These are phyloP conservation scores for Lanius ludovicianus DNA, from an alignment of 2,113 vertebrate species.

Conservation along the genomic window DNA sequence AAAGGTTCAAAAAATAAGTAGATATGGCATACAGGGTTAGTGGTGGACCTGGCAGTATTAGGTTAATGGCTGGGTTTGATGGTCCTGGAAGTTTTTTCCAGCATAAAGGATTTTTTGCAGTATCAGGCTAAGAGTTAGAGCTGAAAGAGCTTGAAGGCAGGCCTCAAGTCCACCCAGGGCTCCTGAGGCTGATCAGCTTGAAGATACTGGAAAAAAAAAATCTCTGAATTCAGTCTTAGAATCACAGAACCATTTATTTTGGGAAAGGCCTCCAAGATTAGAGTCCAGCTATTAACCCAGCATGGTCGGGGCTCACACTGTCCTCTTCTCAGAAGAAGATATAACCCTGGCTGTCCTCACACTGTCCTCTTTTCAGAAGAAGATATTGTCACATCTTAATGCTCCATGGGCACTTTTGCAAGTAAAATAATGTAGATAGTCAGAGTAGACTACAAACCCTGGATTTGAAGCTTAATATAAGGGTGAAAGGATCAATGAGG, in stretches of 20 bases:
- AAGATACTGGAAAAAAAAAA: neutral
- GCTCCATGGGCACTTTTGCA: neutral
- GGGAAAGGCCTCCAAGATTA: neutral
- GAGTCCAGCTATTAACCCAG: neutral
- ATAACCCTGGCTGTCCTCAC: neutral
- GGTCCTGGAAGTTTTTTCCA: neutral
- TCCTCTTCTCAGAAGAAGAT: neutral
- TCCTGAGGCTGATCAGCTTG: neutral
- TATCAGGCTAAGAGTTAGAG: neutral
- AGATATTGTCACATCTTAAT: neutral
- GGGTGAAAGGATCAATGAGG: neutral
- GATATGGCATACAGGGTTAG: neutral
- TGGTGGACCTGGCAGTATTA: neutral
- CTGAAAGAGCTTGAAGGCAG: neutral
- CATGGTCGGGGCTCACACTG: fast-evolving
- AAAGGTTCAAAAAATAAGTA: neutral
- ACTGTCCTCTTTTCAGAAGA: neutral
- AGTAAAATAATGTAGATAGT: neutral
- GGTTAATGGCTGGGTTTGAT: neutral
- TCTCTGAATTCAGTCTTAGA: neutral
- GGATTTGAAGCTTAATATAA: neutral
- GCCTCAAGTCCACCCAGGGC: fast-evolving
- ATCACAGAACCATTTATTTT: neutral
- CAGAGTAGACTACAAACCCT: neutral
- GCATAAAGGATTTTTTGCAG: neutral